Base-by-base conservation (phyloP, 2,888 invertebrate species). In the Mythimna albipuncta region DNA sequence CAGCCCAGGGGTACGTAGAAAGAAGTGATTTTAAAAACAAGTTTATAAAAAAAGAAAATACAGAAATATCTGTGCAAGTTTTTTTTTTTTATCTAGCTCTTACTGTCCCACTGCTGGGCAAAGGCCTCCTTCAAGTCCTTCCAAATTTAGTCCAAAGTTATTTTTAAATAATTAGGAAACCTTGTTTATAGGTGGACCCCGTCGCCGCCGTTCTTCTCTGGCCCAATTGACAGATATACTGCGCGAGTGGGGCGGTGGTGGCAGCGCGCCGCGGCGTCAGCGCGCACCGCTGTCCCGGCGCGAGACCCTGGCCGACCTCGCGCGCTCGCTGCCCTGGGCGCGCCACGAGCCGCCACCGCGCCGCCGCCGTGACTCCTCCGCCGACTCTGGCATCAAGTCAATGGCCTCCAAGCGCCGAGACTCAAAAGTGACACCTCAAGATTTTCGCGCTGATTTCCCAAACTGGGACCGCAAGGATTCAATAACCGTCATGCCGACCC, bases 211-310 rank as follows among this genome's bases (percentile, higher is more conserved):
- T 69, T 98, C 98, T 81, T 98, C 98, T 3, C 94, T 99, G 77
- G 99, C 99, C 21, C 99, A 99, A 93, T 96, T 99, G 77, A 98
- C 98, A 75, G 99, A 99, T 92, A 98, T 99, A 73, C 93, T 99
- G 63, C 97, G 98, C 70, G 98, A 98, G 96, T 98, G 98, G 98
- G 98, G 98, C 79, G 97, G 97, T 6, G 97, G 97, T 72, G 97
- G 97, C 75, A 97, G 93, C 83, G 89, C 92, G n/a, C 95, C 94
- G 2, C 92, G 96, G 6, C 96, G 97, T 50, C 96, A 97, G 79
- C 94, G 97, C 65, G 97, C 97, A 7, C 98, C 98, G n/a, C 95
- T 98, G 35, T 98, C 98, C 85, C 97, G 99, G 3, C 97, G 99
- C 64, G 99, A 99, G 93, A 99, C 99, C 2, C 96, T 99, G 69